A percentile compares a stretch with the other conserved stretches of the same genome.
These are phyloP conservation scores for Linnaemya vulpina DNA, from an alignment of 2,888 invertebrate genomes.

Conservation along the genomic window DNA sequence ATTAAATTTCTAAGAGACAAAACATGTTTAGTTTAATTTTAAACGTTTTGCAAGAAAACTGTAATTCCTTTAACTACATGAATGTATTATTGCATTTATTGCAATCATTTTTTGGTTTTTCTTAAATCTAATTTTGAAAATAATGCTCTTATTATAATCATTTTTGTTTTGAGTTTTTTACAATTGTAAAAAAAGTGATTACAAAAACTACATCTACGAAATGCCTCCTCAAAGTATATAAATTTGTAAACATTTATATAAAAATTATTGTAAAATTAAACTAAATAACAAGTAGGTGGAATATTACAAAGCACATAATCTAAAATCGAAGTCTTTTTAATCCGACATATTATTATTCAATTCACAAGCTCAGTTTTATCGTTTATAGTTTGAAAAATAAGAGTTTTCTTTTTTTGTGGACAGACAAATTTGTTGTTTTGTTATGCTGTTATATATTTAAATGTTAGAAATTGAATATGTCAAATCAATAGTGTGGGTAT, in stretches of 20 bases:
- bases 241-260: constrained; percentile 44
- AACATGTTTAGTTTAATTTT: too few relatives aligned
- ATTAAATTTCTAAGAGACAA: too few relatives aligned
- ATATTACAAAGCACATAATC: constrained; percentile 28
- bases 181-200: constrained; percentile 40
- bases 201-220: constrained; percentile 45
- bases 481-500: too few relatives aligned
- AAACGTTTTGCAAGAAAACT: not conserved
- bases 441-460: too few relatives aligned
- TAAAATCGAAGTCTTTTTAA: constrained; percentile 65
- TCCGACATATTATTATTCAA: not conserved
- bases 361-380: too few relatives aligned
- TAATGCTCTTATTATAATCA: not conserved
- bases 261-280: constrained; percentile 36
- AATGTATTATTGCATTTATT: not conserved
- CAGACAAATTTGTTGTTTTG: too few relatives aligned
- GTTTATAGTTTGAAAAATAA: too few relatives aligned
- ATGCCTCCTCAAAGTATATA: constrained; percentile 2
- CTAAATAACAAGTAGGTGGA: constrained; percentile 29
- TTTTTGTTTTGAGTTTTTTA: not conserved
- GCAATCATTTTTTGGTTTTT: not conserved
- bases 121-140: constrained; percentile 30
- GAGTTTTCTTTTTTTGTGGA: too few relatives aligned
- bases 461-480: too few relatives aligned
- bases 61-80: not conserved